Evolutionary conservation across 1,140 invertebrate species (phyloP).

Genomic region (Zaprionus africanus): DNA sequence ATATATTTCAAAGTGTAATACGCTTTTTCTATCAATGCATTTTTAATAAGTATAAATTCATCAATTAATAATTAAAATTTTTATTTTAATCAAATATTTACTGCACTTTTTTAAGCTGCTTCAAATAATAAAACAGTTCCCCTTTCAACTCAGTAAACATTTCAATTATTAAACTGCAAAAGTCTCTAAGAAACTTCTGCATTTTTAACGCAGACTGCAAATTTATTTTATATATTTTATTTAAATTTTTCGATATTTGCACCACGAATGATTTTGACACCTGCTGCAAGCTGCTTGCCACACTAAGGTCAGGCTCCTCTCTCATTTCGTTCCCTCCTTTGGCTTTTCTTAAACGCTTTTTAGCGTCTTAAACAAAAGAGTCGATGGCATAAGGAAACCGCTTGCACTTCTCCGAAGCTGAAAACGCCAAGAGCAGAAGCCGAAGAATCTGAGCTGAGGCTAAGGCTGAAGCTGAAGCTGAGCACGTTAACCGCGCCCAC

Average conservation of each 20-base stretch:
- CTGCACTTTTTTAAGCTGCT: too few relatives aligned
- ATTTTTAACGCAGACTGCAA: too few relatives aligned
- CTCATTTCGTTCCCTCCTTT: neutral
- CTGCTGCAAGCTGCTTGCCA: constrained; percentile 1
- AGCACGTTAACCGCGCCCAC: constrained; percentile 50
- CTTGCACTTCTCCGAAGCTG: constrained; percentile 23
- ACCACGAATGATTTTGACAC: constrained; percentile 21
- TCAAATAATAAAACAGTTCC: too few relatives aligned
- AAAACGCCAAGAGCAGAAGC: constrained; percentile 69
- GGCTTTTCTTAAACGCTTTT: constrained; percentile 38
- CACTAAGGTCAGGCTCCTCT: neutral
- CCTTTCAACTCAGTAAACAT: neutral
- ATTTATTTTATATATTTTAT: neutral
- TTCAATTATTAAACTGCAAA: too few relatives aligned
- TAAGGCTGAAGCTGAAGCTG: constrained; percentile 8
- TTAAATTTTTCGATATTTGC: neutral
- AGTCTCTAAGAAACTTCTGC: too few relatives aligned
- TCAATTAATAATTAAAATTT: too few relatives aligned
- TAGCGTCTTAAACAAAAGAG: constrained; percentile 8
- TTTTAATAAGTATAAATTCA: too few relatives aligned
- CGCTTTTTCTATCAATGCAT: too few relatives aligned
- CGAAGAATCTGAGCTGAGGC: constrained; percentile 32
- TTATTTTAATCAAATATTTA: too few relatives aligned
- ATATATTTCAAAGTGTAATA: too few relatives aligned
- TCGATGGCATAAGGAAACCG: constrained; percentile 13